Evolutionary conservation across 2,113 vertebrate genomes (phyloP).

Genomic region (Trinectes maculatus): DNA sequence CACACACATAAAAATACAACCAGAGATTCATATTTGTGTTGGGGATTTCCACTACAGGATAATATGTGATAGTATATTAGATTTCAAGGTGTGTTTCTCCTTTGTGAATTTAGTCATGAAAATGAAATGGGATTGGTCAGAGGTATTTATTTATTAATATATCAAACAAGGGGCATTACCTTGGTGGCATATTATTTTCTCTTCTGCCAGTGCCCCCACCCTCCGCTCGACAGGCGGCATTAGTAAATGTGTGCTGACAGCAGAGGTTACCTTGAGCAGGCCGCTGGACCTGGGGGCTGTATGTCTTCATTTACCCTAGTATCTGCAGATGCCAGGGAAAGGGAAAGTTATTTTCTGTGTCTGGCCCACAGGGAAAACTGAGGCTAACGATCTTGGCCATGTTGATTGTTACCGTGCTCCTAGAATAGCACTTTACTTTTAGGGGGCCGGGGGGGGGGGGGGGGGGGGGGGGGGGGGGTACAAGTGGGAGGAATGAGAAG

Average conservation of each 20-base stretch:
- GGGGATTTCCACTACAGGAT: background rate
- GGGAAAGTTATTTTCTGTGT: constrained; percentile 84
- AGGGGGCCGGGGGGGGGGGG: constrained; percentile 45
- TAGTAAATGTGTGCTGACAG: constrained; percentile 84
- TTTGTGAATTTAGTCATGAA: constrained; percentile 62
- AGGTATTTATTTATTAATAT: constrained; percentile 72
- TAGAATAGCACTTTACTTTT: constrained; percentile 75
- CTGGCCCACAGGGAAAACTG: constrained; percentile 75
- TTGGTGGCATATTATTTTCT: constrained; percentile 76
- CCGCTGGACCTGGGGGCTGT: constrained; percentile 80
- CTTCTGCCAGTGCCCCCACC: constrained; percentile 56
- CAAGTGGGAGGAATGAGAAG: constrained; percentile 30
- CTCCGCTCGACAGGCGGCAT: constrained; percentile 68
- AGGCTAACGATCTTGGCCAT: constrained; percentile 83
- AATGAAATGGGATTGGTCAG: constrained; percentile 59
- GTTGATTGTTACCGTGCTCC: constrained; percentile 81
- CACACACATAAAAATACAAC: background rate
- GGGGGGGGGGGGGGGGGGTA: constrained; percentile 32
- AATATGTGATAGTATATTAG: background rate
- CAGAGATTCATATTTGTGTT: background rate
- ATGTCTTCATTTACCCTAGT: constrained; percentile 86
- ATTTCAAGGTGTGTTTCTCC: constrained; percentile 44
- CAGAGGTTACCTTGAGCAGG: constrained; percentile 86
- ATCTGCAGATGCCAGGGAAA: constrained; percentile 84
- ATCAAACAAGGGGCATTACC: constrained; percentile 64